phyloP scores from a whole-genome alignment of 2,888 invertebrate genomes.

The Drosophila gaucha region DNA sequence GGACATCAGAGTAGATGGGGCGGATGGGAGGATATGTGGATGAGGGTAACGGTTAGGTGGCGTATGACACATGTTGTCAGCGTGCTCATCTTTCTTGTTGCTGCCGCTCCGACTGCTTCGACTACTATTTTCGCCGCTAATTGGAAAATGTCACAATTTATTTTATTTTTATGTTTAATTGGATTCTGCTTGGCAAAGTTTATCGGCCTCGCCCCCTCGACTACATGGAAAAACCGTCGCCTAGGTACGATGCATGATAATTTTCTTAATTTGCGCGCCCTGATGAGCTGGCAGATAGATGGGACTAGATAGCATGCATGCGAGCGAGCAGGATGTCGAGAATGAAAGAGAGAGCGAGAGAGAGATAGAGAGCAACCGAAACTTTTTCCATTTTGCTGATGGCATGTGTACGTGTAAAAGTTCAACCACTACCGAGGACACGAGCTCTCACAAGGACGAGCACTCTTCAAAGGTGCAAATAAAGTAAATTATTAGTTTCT shows the following conservation, averaged over 20 bases:
- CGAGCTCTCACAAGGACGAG: conserved; percentile 23
- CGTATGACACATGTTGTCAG: conserved; percentile 77
- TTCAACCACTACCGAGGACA: conserved; percentile 57
- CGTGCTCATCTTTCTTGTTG: conserved; percentile 66
- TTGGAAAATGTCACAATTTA: conserved; percentile 79
- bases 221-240: conserved; percentile 50
- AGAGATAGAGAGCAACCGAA: conserved; percentile 37
- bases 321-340: neutral
- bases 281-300: conserved; percentile 63
- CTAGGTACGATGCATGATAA: conserved; percentile 78
- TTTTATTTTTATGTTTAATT: conserved; percentile 79
- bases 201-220: conserved; percentile 19
- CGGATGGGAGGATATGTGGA: conserved; percentile 2
- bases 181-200: conserved; percentile 63
- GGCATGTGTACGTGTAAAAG: conserved; percentile 75
- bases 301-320: conserved; percentile 6
- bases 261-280: conserved; percentile 75
- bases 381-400: conserved; percentile 77
- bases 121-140: conserved; percentile 66
- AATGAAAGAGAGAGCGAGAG: neutral
- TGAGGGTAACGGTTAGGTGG: conserved; percentile 17
- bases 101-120: conserved; percentile 41
- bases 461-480: conserved; percentile 77
- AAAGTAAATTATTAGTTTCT: conserved; percentile 79
- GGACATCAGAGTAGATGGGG: neutral